Evolutionary conservation across 2,888 invertebrate genomes (phyloP), one percentile per base, ranked within the genome.

Genomic region (Orthosia gracilis): DNA sequence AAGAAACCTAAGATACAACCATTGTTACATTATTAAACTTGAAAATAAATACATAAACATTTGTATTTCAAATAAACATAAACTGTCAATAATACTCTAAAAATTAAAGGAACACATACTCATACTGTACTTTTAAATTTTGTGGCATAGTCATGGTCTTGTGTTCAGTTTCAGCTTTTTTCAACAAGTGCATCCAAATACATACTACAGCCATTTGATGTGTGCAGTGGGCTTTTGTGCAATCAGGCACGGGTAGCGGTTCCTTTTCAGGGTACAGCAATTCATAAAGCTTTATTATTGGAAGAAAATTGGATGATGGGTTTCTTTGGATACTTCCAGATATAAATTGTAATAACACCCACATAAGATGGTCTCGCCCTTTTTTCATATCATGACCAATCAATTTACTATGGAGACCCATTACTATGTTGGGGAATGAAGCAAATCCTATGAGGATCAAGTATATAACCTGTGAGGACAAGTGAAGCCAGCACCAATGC

Each of bases 311-410:
- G 0, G 98, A 97, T 63, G 98, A 94, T 0, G 99, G 98, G 94
- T 99, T 99, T 87, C 99, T 98, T 92, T 99, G 99, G 89, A 99
- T 99, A 90, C 99, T 99, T 65, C 99, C 99, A 0, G 99, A 99
- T 87, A 99, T 99, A 90, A 99, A 99, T 95, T 99, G 99, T 59
- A 99, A 96, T 23, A 99, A 96, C 26, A 99, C 98, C 99, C 99
- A 99, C 99, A 99, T 99, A n/a, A 99, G 96, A 89, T 99, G 99
- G 94, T 99, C 99, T 64, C 99, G 97, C 0, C 99, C 99, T 93
- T 98, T 98, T 77, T 98, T 97, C 91, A 99, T 96, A 89, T 99
- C 98, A 84, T 98, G 97, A 12, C 98, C 98, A 59, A 98, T 97
- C 54, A 98, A 93, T 96, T 98, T 98, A 75, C 98, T 98, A 92